Evolutionary conservation across 2,113 vertebrate species (phyloP), one percentile per base, ranked within the genome.

Genomic region (Dromiciops gliroides): DNA sequence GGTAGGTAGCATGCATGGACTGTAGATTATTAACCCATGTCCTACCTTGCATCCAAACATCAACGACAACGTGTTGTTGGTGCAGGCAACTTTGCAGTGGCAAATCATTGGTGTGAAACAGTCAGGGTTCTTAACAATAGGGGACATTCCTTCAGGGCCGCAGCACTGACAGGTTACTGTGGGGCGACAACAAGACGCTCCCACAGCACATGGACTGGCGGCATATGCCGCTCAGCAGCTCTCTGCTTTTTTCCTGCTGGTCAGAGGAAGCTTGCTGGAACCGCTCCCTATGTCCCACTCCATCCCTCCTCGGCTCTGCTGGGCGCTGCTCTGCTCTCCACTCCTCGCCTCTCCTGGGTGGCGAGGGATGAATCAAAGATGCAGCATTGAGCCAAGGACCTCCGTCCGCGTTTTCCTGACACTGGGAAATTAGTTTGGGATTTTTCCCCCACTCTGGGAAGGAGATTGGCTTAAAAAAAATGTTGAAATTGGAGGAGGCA

Each of bases 1-100:
- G 19, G 67, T 96, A 96, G 95, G 95, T 93, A 96, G 94, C 98
- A 98, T 98, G 97, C 97, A 98, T 98, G 67, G 91, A 52, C 90
- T 93, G 97, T 97, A 98, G 97, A 96, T 96, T 96, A 97, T 95
- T 95, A 98, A 97, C 95, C 96, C 67, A 95, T 94, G 50, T 98
- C 99, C 98, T 99, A 99, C 99, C 99, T 99, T 99, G 98, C 99
- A 99, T 99, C 99, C 99, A 98, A 99, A 99, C 99, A 99, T 99
- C 98, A 99, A 98, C 97, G 99, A 99, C 94, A 99, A 98, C 98
- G 99, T 99, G 99, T 99, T 99, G 99, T 99, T 99, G 98, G 99
- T 99, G 98, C 99, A 99, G 98, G 99, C 99, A 99, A 99, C 99
- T 99, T 99, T 99, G 99, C 99, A 99, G 99, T 99, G 99, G 99